Percentiles rank a stretch among this genome's conserved stretches.
Evolutionary conservation across 2,113 vertebrate species (phyloP).

Genomic region (Dendropsophus ebraccatus): DNA sequence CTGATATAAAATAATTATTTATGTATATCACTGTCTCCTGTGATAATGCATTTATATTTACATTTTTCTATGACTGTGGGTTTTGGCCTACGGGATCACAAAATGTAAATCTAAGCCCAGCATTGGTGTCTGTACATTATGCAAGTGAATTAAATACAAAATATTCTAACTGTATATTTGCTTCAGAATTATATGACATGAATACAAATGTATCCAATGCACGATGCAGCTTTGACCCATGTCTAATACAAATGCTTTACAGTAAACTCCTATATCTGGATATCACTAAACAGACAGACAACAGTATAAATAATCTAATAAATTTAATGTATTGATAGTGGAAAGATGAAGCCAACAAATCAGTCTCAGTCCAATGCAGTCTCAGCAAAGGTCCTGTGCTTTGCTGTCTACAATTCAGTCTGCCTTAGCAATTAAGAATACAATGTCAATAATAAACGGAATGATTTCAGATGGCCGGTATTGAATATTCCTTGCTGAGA

Average conservation of each 20-base stretch:
- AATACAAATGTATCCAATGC: neutral
- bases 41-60: neutral
- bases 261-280: neutral
- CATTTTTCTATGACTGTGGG: neutral
- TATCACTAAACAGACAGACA: neutral
- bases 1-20: neutral
- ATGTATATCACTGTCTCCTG: neutral
- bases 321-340: neutral
- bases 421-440: conserved; percentile 5
- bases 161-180: neutral
- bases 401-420: neutral
- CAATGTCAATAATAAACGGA: neutral
- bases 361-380: neutral
- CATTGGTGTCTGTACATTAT: neutral
- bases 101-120: neutral
- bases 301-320: neutral
- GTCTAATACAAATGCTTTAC: neutral
- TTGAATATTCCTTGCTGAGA: neutral
- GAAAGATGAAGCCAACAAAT: neutral
- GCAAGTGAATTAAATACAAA: neutral
- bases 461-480: neutral
- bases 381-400: neutral
- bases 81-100: neutral
- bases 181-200: neutral
- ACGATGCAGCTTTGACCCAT: neutral